Evolutionary conservation across 2,797 vertebrate species (phyloP).

Genomic region (Artibeus lituratus): DNA sequence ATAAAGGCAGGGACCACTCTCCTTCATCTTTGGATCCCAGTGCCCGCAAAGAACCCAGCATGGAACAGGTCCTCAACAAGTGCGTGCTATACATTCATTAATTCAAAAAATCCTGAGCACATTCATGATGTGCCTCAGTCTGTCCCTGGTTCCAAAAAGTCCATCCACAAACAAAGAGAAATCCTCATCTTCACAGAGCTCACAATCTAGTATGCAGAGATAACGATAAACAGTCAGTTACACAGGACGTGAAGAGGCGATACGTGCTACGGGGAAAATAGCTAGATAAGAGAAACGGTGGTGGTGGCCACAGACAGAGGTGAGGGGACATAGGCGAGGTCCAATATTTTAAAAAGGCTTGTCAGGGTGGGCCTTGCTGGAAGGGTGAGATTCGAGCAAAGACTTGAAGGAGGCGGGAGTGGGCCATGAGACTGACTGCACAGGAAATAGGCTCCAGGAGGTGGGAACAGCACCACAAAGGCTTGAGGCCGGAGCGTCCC

Average conservation of each 20-base stretch:
- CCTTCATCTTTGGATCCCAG: background rate
- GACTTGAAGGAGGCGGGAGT: background rate
- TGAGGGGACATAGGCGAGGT: background rate
- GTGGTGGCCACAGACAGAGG: background rate
- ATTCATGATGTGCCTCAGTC: background rate
- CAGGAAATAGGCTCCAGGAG: background rate
- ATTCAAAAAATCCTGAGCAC: background rate
- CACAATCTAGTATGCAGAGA: background rate
- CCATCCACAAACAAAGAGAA: background rate
- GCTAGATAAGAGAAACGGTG: background rate
- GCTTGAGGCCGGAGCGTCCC: background rate
- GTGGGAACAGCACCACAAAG: background rate
- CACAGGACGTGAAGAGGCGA: background rate
- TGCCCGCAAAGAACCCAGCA: background rate
- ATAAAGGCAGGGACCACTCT: background rate
- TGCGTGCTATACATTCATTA: background rate
- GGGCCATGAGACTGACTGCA: fast-evolving
- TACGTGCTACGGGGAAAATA: background rate
- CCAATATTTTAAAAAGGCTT: background rate
- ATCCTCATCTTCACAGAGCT: background rate
- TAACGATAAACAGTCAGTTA: background rate
- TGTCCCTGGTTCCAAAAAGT: background rate
- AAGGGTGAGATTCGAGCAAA: background rate
- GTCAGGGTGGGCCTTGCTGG: background rate
- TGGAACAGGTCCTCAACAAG: background rate